These are phyloP conservation scores for Orbicella faveolata DNA, from an alignment of 64 coral and sea anemone species.

Conservation along the genomic window DNA sequence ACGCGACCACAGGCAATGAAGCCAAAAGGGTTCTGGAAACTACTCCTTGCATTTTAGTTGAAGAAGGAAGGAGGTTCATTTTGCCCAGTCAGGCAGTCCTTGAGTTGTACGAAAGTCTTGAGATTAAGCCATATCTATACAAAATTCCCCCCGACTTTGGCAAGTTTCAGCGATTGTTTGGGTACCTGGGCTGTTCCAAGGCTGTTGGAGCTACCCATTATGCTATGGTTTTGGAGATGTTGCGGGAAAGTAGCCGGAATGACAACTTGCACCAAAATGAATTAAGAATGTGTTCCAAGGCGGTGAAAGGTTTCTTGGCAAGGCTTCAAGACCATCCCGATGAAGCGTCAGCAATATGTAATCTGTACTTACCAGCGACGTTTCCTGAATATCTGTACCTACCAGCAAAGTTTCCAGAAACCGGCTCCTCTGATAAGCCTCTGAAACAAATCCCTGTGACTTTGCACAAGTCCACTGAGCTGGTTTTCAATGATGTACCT, in stretches of 20 bases:
- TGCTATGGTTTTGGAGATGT: slow-evolving; percentile 33
- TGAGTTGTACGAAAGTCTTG: slow-evolving; percentile 4
- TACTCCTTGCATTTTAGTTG: slow-evolving; percentile 34
- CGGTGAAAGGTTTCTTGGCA: slow-evolving; percentile 43
- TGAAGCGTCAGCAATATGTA: neutral
- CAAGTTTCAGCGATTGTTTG: slow-evolving; percentile 6
- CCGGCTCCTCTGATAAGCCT: too few species aligned
- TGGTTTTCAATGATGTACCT: slow-evolving; percentile 56
- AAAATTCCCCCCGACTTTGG: slow-evolving; percentile 37
- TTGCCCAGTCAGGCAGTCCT: slow-evolving; percentile 33
- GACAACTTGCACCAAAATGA: slow-evolving; percentile 32
- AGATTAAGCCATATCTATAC: slow-evolving; percentile 63
- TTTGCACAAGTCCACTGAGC: slow-evolving; percentile 2
- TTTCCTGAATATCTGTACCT: slow-evolving; percentile 20
- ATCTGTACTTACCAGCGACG: slow-evolving; percentile 13
- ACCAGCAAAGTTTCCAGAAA: neutral
- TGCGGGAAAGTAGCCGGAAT: slow-evolving; percentile 2
- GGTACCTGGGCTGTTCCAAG: slow-evolving; percentile 36
- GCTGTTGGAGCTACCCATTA: slow-evolving; percentile 29
- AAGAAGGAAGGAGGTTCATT: slow-evolving; percentile 18
- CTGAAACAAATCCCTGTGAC: too few species aligned
- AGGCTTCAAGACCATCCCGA: neutral
- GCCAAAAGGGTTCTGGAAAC: neutral
- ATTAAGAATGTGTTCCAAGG: neutral
- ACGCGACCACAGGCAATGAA: neutral